Evolutionary conservation across 2,797 vertebrate species (phyloP).

Genomic region (Artibeus lituratus): DNA sequence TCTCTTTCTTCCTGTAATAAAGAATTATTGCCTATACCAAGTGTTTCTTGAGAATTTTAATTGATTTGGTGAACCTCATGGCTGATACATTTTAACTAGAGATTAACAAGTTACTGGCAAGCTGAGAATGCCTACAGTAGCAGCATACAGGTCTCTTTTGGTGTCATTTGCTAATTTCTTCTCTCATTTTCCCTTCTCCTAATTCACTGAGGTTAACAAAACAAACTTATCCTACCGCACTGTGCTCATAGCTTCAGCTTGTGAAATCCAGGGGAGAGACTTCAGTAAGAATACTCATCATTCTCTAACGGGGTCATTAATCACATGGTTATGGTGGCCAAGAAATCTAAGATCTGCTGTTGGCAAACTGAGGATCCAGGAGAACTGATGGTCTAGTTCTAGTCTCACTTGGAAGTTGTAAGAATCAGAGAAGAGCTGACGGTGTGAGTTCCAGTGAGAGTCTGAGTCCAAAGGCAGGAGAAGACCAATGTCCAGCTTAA

Average conservation of each 20-base stretch:
- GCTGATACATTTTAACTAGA: not conserved
- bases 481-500: not conserved
- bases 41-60: not conserved
- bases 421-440: not conserved
- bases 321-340: not conserved
- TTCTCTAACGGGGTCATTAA: not conserved
- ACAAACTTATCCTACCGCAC: not conserved
- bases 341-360: not conserved
- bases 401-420: not conserved
- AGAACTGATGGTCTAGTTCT: not conserved
- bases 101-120: not conserved
- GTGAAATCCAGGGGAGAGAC: not conserved
- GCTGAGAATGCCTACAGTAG: not conserved
- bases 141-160: not conserved
- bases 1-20: not conserved
- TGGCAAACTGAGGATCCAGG: not conserved
- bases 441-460: not conserved
- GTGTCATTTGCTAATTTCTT: not conserved
- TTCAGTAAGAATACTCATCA: not conserved
- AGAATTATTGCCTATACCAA: not conserved
- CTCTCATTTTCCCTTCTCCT: not conserved
- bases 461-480: not conserved
- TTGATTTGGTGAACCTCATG: not conserved
- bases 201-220: not conserved
- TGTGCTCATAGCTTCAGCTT: not conserved